These are phyloP conservation scores for Maccullochella peelii DNA, from an alignment of 2,113 vertebrate species.

Conservation along the genomic window DNA sequence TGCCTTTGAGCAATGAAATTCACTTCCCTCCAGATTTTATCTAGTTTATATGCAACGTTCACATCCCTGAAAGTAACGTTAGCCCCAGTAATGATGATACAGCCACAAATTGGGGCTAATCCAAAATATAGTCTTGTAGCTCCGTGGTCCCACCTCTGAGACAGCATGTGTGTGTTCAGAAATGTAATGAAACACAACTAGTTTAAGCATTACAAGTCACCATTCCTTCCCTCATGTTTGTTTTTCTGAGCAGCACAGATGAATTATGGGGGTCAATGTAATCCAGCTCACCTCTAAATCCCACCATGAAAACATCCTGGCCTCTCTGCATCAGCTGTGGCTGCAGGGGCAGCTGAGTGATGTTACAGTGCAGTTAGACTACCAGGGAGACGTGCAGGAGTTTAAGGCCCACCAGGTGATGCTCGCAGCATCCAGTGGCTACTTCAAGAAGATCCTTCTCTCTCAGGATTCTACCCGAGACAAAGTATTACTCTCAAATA, in stretches of 20 bases:
- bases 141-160: background rate
- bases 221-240: background rate
- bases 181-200: background rate
- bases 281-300: constrained; percentile 89
- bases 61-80: background rate
- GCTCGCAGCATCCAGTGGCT: constrained; percentile 94
- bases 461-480: constrained; percentile 80
- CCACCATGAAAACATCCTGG: constrained; percentile 88
- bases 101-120: background rate
- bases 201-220: background rate
- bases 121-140: background rate
- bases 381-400: constrained; percentile 87
- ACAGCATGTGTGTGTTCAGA: background rate
- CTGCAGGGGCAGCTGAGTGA: constrained; percentile 91
- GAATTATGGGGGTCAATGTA: constrained; percentile 86
- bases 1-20: background rate
- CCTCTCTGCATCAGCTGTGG: constrained; percentile 91
- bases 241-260: constrained; percentile 55
- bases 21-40: background rate
- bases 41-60: background rate
- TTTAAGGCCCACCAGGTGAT: constrained; percentile 94
- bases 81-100: background rate
- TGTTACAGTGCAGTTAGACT: constrained; percentile 91
- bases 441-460: constrained; percentile 92
- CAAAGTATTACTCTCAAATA: constrained; percentile 86